Percentiles rank a stretch among this genome's conserved stretches.
Evolutionary conservation across 2,113 vertebrate genomes (phyloP).

Genomic region (Salvelinus namaycush): DNA sequence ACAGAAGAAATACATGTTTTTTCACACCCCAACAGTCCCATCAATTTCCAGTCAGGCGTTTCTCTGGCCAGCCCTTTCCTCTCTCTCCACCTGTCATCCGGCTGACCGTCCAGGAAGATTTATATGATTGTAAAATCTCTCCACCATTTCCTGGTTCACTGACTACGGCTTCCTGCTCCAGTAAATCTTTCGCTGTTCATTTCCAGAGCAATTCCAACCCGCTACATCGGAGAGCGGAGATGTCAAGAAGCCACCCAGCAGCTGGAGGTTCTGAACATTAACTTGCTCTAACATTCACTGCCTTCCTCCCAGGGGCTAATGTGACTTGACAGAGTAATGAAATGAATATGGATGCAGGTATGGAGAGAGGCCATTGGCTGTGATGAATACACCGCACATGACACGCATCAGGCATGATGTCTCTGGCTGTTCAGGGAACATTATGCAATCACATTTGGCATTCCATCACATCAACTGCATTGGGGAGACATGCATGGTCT

Average conservation of each 20-base stretch:
- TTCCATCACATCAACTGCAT: background rate
- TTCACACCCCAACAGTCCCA: slow-evolving; percentile 58
- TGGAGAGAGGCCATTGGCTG: background rate
- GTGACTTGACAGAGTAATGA: slow-evolving; percentile 54
- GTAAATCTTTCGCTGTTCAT: slow-evolving; percentile 53
- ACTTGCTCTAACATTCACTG: slow-evolving; percentile 32
- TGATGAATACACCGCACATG: slow-evolving; percentile 19
- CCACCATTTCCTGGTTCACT: slow-evolving; percentile 71
- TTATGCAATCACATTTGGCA: background rate
- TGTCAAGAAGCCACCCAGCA: slow-evolving; percentile 42
- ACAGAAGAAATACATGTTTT: slow-evolving; percentile 51
- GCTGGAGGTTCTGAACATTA: slow-evolving; percentile 52
- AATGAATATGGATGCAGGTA: slow-evolving; percentile 33
- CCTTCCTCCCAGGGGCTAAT: slow-evolving; percentile 44
- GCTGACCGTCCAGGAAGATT: slow-evolving; percentile 62
- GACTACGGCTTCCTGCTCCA: slow-evolving; percentile 44
- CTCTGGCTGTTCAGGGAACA: background rate
- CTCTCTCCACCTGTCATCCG: slow-evolving; percentile 62
- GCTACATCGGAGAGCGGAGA: slow-evolving; percentile 39
- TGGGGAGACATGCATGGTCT: background rate
- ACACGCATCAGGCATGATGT: background rate
- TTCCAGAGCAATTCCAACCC: slow-evolving; percentile 48
- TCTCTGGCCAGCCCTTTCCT: slow-evolving; percentile 41
- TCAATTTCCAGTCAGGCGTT: slow-evolving; percentile 48
- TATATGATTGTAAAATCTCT: slow-evolving; percentile 57